Conservation (phyloP, 1,140 invertebrate species). For the Zaprionus camerounensis region DNA sequence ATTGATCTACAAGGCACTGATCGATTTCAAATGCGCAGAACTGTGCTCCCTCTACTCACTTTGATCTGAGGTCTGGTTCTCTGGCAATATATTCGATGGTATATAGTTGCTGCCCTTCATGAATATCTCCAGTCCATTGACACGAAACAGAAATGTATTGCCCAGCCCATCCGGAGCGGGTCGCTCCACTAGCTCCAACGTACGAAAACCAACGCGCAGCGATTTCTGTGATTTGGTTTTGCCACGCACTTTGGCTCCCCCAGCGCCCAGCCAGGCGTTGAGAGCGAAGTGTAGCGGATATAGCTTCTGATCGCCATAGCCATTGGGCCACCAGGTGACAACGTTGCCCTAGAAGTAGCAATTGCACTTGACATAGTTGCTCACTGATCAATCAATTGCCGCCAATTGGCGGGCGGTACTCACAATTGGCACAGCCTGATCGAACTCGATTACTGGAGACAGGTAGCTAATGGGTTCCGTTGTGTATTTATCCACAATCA, state of each 20-base stretch:
- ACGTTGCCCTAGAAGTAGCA: slow-evolving; percentile 85
- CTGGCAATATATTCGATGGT: slow-evolving; percentile 94
- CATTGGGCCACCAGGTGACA: slow-evolving; percentile 97
- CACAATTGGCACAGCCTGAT: slow-evolving; percentile 72
- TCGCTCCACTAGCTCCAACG: slow-evolving; percentile 91
- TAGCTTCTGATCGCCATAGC: slow-evolving; percentile 92
- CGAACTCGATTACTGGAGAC: slow-evolving; percentile 71
- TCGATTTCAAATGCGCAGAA: not conserved
- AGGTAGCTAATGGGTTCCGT: slow-evolving; percentile 57
- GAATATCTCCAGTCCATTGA: slow-evolving; percentile 96
- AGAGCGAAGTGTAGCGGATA: slow-evolving; percentile 88
- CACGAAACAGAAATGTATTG: slow-evolving; percentile 93
- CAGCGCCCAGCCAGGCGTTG: slow-evolving; percentile 56
- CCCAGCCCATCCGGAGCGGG: slow-evolving; percentile 86
- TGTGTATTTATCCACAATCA: slow-evolving; percentile 57
- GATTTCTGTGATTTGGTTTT: slow-evolving; percentile 81
- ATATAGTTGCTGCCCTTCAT: slow-evolving; percentile 99
- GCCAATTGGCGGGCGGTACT: slow-evolving; percentile 59
- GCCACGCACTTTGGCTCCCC: slow-evolving; percentile 62
- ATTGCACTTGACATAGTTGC: slow-evolving; percentile 46
- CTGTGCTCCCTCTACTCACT: slow-evolving; percentile 51
- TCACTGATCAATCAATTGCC: slow-evolving; percentile 19
- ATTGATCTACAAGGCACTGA: too few relatives aligned
- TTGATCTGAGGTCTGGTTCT: slow-evolving; percentile 86
- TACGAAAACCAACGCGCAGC: slow-evolving; percentile 93